Base-by-base conservation (phyloP, 1,140 invertebrate genomes). In the Pogonus chalceus region DNA sequence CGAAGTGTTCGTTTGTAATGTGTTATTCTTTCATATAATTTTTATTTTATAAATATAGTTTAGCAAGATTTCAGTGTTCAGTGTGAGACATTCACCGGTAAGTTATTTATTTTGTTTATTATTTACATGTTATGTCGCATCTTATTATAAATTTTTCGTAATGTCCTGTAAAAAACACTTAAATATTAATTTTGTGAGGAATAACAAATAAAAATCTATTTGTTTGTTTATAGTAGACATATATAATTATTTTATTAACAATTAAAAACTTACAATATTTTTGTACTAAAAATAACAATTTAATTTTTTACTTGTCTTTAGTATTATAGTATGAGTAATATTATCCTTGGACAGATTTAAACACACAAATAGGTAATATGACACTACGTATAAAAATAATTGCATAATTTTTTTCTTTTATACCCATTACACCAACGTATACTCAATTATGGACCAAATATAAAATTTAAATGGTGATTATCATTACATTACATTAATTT, bases 71-170 rank as follows among this genome's bases (percentile, higher is more conserved):
- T n/a, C n/a, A n/a, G n/a, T n/a, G n/a, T n/a, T n/a, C n/a, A n/a
- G n/a, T n/a, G n/a, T n/a, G n/a, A n/a, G n/a, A n/a, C 4, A 49
- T 49, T 49, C 21, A 21, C 22, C 21, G 7, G n/a, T 20, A 26
- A 26, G 24, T 31, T 37, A 22, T 52, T 22, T 35, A 12, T 52
- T 20, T 18, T 22, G 9, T 52, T 53, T 20, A 52, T 21, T 52
- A 46, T 26, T 26, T 26, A 26, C 20, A 23, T 21, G 20, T 53
- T 53, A 53, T 53, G 37, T 46, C 52, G 48, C 46, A 53, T 53
- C 48, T 53, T 53, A 53, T 24, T 46, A 37, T 53, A 35, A 16
- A 16, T 23, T 50, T 20, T 35, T 35, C n/a, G 31, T 35, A 35
- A 35, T 35, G 31, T 20, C 18, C 21, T 7, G n/a, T 21, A 21